phyloP scores from a whole-genome alignment of 2,113 vertebrate species.

The Phaethon lepturus region DNA sequence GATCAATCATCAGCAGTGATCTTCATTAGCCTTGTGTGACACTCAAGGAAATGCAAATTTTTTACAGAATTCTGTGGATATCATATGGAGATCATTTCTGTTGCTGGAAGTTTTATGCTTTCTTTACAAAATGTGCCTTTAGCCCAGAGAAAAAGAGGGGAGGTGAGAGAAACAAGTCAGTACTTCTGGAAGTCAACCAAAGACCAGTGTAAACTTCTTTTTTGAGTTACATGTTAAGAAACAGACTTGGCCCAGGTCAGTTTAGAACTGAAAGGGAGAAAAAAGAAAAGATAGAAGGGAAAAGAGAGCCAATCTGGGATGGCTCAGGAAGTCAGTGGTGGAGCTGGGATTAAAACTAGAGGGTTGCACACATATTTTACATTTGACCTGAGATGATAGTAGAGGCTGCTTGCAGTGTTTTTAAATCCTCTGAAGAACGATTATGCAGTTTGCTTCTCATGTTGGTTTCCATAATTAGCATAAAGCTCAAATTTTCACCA shows the following conservation, averaged over 20 bases:
- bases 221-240: neutral
- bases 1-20: neutral
- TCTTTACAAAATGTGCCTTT: neutral
- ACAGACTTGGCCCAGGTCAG: neutral
- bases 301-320: neutral
- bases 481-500: constrained; percentile 31
- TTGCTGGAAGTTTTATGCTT: neutral
- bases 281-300: neutral
- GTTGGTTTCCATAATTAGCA: constrained; percentile 47
- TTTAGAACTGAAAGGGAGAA: neutral
- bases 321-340: neutral
- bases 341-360: neutral
- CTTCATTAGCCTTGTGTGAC: neutral
- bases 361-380: neutral
- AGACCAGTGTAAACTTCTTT: neutral
- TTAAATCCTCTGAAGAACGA: constrained; percentile 33
- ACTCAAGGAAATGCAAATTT: neutral
- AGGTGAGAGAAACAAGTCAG: neutral
- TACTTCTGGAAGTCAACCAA: neutral
- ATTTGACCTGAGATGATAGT: constrained; percentile 21
- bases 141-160: neutral
- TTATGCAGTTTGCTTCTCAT: constrained; percentile 21
- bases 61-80: neutral
- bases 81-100: neutral
- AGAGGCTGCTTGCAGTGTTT: neutral